These are phyloP conservation scores for Ciona savignyi DNA, from an alignment of 23 tunicate species.

Conservation along the genomic window DNA sequence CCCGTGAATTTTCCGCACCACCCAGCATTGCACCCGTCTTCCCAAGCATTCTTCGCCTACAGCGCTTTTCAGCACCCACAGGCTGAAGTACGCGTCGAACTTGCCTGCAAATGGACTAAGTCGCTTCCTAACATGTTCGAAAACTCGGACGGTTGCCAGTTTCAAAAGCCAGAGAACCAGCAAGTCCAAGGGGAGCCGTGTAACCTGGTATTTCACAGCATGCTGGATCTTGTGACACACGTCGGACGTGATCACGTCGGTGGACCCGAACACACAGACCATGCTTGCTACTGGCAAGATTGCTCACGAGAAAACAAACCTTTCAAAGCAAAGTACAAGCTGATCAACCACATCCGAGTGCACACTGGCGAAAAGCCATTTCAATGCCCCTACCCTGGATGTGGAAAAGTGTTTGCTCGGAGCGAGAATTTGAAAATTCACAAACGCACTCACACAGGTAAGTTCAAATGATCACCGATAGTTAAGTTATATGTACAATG, in stretches of 20 bases:
- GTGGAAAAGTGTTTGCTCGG: slow-evolving; percentile 94
- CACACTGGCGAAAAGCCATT: slow-evolving; percentile 99
- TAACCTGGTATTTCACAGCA: slow-evolving; percentile 28
- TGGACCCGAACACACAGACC: slow-evolving; percentile 66
- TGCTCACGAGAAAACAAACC: slow-evolving; percentile 63
- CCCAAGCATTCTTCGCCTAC: slow-evolving; percentile 9
- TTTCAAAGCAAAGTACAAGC: slow-evolving; percentile 96
- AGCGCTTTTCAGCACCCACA: slow-evolving; percentile 43
- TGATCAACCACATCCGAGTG: slow-evolving; percentile 88
- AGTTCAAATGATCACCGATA: background rate
- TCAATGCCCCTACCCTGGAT: slow-evolving; percentile 60
- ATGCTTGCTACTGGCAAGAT: slow-evolving; percentile 80
- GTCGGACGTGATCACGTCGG: slow-evolving; percentile 68
- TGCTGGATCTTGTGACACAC: slow-evolving; percentile 77
- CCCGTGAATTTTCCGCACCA: slow-evolving; percentile 33
- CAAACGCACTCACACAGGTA: slow-evolving; percentile 92
- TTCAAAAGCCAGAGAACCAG: background rate
- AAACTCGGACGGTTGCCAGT: background rate
- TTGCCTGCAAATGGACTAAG: slow-evolving; percentile 39
- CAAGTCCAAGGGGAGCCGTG: slow-evolving; percentile 35
- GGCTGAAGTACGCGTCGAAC: slow-evolving; percentile 20
- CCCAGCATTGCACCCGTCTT: slow-evolving; percentile 11
- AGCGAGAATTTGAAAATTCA: slow-evolving; percentile 98
- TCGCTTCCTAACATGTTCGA: slow-evolving; percentile 3
- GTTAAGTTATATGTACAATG: no score